Evolutionary conservation across 2,797 vertebrate genomes (phyloP), one percentile per base, ranked within the genome.

Genomic region (Haliaeetus vocifer): DNA sequence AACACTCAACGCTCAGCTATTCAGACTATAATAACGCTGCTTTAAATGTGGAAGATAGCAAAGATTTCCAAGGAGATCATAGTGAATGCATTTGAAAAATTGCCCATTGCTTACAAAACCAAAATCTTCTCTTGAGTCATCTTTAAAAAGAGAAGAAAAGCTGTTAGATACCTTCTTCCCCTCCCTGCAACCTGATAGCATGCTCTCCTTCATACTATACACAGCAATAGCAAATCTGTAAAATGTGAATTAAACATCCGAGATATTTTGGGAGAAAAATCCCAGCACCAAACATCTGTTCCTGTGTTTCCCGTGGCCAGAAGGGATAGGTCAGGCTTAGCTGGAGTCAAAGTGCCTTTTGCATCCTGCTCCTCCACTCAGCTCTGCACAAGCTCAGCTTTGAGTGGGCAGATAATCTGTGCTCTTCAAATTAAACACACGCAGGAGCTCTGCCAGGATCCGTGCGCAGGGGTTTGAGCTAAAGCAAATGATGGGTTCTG

Each of bases 341-440:
- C 53, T 59, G 62, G 33, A 74, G 61, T 49, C 65, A 29, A 68
- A 87, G 84, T 13, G 62, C 74, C 29, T 77, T 77, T 58, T 80
- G 71, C 87, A 62, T 80, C 47, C 52, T 12, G 40, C 50, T 73
- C 7, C n/a, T 77, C 40, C 13, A 11, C 1, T 5, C 33, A 59
- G 89, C 67, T 87, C 91, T 91, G 95, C 76, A 73, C 89, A 86
- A 74, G 82, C 87, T 95, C 88, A 81, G 58, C 68, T 61, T 29
- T 18, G 70, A 75, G 65, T 8, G 3, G n/a, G 44, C 2, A 11
- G 29, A 70, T 47, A 4, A 1, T 20, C 72, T 15, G 4, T 1
- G 13, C 67, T 88, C 56, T 37, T 71, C 87, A n/a, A 67, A 40
- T 74, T 15, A 35, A 71, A 68, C 47, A 38, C 65, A 16, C 0